Conservation (phyloP, 2,888 invertebrate species). For the Callinectes sapidus region DNA sequence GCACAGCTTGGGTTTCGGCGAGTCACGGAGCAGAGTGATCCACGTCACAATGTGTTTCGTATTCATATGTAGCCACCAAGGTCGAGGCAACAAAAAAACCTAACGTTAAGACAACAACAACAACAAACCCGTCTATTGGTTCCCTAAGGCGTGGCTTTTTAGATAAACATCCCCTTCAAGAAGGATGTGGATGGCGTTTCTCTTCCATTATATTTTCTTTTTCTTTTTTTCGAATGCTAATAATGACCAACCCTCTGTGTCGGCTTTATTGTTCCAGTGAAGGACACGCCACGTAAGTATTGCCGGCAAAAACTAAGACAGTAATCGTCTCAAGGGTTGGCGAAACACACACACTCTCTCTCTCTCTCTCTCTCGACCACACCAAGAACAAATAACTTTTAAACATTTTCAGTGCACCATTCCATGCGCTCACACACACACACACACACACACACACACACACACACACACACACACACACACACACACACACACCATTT, state of each 20-base stretch:
- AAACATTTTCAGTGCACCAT: background rate
- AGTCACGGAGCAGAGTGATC: background rate
- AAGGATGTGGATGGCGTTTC: background rate
- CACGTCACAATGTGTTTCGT: background rate
- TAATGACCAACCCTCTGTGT: background rate
- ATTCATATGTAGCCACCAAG: conserved; percentile 11
- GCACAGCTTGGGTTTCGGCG: background rate
- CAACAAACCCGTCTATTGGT: background rate
- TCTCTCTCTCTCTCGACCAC: background rate
- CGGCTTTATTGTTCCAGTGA: background rate
- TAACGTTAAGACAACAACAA: background rate
- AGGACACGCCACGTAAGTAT: background rate
- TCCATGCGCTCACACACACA: background rate
- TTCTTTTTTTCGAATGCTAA: background rate
- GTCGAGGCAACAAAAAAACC: background rate
- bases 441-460: background rate
- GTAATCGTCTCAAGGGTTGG: background rate
- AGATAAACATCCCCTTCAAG: background rate
- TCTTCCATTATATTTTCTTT: background rate
- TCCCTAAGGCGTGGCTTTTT: background rate
- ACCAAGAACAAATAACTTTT: background rate
- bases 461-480: background rate
- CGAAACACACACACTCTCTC: background rate
- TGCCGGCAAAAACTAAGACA: background rate
- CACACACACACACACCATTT: background rate